Evolutionary conservation across 1,140 invertebrate species (phyloP).

Genomic region (Solen grandis): DNA sequence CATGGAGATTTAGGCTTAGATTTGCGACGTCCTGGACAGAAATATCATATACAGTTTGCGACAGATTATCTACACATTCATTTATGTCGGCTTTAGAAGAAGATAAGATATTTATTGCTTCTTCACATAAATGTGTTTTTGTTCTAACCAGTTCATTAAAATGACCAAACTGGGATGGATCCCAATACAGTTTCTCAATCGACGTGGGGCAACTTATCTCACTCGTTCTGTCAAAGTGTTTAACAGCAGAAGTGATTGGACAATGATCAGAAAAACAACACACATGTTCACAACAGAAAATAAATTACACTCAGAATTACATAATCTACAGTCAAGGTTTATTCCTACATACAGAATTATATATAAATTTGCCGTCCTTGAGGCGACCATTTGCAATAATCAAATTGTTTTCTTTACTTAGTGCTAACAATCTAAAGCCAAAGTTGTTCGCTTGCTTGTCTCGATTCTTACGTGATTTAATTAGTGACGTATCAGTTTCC

Average conservation of each 20-base stretch:
- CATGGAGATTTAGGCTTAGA: too few species aligned
- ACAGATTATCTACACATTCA: too few species aligned
- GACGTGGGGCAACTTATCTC: too few species aligned
- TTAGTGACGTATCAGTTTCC: background rate
- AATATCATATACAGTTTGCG: constrained; percentile 12
- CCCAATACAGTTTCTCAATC: constrained; percentile 8
- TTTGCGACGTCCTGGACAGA: too few species aligned
- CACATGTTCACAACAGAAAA: background rate
- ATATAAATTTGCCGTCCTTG: constrained; percentile 3
- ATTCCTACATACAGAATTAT: constrained; percentile 13
- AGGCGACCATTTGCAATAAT: background rate
- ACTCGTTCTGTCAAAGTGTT: too few species aligned
- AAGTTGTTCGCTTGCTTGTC: constrained; percentile 5
- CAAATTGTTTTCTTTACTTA: constrained; percentile 20
- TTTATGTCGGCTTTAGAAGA: background rate
- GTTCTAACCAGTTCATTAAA: too few species aligned
- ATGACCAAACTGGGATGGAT: background rate
- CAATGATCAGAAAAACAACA: too few species aligned
- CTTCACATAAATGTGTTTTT: too few species aligned
- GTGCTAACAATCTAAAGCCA: constrained; percentile 3
- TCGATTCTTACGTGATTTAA: background rate
- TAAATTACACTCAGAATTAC: background rate
- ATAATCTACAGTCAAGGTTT: constrained; percentile 26
- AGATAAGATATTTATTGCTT: too few species aligned
- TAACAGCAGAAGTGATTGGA: too few species aligned